phyloP scores from a whole-genome alignment of 2,797 vertebrate genomes.

The Agapornis canus region DNA sequence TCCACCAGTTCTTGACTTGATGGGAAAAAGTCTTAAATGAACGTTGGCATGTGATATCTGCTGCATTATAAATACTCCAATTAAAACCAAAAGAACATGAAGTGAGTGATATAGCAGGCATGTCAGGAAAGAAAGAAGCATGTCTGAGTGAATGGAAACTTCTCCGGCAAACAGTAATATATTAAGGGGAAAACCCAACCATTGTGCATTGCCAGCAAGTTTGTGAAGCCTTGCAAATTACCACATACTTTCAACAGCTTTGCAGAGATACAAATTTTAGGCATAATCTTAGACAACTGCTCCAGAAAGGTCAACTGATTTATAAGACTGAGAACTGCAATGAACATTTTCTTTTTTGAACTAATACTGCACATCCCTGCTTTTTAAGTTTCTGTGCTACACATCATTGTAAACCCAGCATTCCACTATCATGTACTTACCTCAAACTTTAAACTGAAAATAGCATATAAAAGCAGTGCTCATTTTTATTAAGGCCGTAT shows the following conservation, averaged over 20 bases:
- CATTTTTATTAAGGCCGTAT: not conserved
- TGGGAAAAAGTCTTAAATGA: not conserved
- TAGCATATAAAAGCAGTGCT: not conserved
- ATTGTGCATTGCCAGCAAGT: not conserved
- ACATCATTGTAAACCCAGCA: not conserved
- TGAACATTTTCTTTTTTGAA: not conserved
- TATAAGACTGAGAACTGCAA: not conserved
- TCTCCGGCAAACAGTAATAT: not conserved
- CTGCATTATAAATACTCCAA: not conserved
- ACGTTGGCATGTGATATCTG: not conserved
- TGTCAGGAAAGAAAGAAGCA: not conserved
- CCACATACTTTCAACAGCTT: not conserved
- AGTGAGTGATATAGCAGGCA: not conserved
- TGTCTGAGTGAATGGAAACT: not conserved
- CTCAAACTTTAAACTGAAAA: not conserved
- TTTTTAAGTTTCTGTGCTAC: not conserved
- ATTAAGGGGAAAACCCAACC: not conserved
- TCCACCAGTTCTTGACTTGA: not conserved
- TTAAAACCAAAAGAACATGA: slow-evolving; percentile 17
- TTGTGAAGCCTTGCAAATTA: not conserved
- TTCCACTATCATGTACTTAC: not conserved
- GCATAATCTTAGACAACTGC: not conserved
- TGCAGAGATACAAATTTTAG: not conserved
- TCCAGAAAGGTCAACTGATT: not conserved
- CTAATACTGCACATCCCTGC: rapidly evolving